Evolutionary conservation across 2,797 vertebrate species (phyloP), one percentile per base, ranked within the genome.

Genomic region (Crenuchus spilurus): DNA sequence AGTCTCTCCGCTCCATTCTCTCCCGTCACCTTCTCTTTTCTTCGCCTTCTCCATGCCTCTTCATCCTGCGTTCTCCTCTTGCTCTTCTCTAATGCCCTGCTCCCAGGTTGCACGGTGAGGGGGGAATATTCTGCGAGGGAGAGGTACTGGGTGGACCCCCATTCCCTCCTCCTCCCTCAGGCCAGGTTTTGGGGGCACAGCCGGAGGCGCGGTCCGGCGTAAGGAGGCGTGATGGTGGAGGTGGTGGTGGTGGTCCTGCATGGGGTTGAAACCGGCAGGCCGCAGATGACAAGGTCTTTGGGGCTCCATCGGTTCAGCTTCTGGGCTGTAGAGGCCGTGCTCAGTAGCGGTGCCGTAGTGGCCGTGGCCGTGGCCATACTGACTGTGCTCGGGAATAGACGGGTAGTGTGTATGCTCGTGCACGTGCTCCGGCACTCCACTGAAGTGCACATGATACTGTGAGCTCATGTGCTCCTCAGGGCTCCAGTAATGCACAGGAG

Each of bases 371-470:
- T 94, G 94, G 85, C 94, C 93, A 82, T 86, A 85, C 88, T 95
- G 98, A 72, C 97, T 94, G 6, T 96, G 93, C 84, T 99, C 97
- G 1, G 96, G 93, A 70, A 95, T 44, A 14, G 67, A 70, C 20
- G 74, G 28, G 49, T 70, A 76, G 31, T 62, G 74, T 24, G n/a
- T 24, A 22, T 63, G 61, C 8, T 63, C 61, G 20, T 33, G 55
- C 57, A 75, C 30, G 9, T 76, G 74, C 24, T 76, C 74, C 16
- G 74, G 60, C 10, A 68, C 60, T 1, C 51, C 93, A 62, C 98
- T 95, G 79, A 98, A 99, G 92, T 96, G 96, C 84, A 99, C 96
- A 74, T 97, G 96, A 91, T 98, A 99, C 22, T 65, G 74, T 9
- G 67, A 57, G 60, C 68, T 65, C 41, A 76, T 11, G n/a, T 76